phyloP scores from a whole-genome alignment of 2,113 vertebrate genomes.

The Ceratotherium simum region DNA sequence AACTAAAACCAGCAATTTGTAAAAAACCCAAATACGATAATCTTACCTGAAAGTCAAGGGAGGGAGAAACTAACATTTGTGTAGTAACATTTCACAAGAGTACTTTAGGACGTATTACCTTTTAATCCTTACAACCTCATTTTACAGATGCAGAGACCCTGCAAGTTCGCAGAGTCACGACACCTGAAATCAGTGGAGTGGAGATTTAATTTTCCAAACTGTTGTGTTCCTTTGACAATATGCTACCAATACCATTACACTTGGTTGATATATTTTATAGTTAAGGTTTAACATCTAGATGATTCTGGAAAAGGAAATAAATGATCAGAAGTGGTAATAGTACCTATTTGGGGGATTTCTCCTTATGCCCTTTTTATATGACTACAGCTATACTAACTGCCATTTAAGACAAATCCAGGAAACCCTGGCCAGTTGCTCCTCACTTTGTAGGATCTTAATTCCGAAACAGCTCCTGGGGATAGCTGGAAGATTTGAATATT shows the following conservation, averaged over 20 bases:
- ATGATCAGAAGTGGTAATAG: neutral
- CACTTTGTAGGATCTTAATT: conserved; percentile 68
- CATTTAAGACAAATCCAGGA: conserved; percentile 31
- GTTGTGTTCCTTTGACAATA: neutral
- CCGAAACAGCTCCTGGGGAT: conserved; percentile 85
- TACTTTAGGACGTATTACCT: neutral
- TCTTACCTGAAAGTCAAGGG: neutral
- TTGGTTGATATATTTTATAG: neutral
- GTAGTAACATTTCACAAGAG: neutral
- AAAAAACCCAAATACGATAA: neutral
- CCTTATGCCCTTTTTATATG: neutral
- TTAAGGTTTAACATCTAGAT: neutral
- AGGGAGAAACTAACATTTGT: neutral
- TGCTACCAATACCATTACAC: neutral
- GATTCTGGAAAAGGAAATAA: conserved; percentile 44
- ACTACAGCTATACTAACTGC: neutral
- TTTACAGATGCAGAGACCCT: neutral
- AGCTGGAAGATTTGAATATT: conserved; percentile 93
- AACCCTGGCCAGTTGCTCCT: neutral
- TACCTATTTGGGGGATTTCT: neutral
- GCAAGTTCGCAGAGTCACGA: neutral
- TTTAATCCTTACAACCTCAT: neutral
- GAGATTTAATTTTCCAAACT: neutral
- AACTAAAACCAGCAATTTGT: conserved; percentile 2
- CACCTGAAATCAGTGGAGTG: neutral